Conservation (phyloP, 2,797 vertebrate genomes). For the Netta rufina region DNA sequence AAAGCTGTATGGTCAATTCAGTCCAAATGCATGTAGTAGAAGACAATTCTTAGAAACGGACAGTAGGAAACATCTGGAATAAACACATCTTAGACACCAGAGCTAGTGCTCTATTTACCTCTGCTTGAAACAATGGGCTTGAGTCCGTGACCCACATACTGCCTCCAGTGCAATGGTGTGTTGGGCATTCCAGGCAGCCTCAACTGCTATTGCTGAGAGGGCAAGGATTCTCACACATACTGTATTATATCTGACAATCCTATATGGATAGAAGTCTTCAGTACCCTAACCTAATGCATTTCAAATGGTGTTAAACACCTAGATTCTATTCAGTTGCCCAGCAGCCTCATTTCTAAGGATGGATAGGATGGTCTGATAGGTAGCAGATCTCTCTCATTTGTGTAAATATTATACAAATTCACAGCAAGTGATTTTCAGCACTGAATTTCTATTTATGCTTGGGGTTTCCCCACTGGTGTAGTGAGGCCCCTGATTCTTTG, state of each 20-base stretch:
- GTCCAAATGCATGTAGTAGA: background rate
- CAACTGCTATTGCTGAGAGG: background rate
- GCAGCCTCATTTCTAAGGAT: background rate
- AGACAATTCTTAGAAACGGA: background rate
- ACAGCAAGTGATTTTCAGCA: background rate
- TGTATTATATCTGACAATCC: background rate
- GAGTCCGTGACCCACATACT: background rate
- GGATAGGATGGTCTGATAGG: too few species aligned
- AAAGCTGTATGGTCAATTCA: background rate
- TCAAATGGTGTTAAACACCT: background rate
- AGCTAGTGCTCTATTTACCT: background rate
- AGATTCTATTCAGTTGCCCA: background rate
- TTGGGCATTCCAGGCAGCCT: background rate
- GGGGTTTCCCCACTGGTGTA: background rate
- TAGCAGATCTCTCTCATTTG: background rate
- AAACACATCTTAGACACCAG: background rate
- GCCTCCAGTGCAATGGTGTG: background rate
- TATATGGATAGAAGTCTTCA: background rate
- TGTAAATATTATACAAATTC: background rate
- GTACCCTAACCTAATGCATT: background rate
- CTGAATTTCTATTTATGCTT: background rate
- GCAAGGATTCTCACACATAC: background rate
- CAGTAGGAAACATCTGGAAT: background rate
- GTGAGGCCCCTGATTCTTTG: background rate
- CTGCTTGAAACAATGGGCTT: background rate